phyloP scores from a whole-genome alignment of 1,140 invertebrate species.

The Psix sp. region DNA sequence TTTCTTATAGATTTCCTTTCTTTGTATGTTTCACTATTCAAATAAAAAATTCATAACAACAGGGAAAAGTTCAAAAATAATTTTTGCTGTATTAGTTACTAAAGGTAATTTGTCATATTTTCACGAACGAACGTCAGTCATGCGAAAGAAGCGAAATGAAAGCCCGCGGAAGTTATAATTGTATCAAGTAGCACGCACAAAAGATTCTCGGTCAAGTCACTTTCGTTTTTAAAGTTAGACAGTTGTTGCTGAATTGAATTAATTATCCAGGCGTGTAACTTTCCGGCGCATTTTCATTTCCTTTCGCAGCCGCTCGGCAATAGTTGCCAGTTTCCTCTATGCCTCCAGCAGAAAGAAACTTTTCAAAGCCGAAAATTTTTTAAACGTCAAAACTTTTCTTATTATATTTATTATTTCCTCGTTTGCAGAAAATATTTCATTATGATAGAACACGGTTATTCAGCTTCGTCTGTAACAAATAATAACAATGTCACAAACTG shows the following conservation, averaged over 20 bases:
- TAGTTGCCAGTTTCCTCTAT: slow-evolving; percentile 10
- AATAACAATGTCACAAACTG: no score
- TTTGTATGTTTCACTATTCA: no score
- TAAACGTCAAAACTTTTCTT: slow-evolving; percentile 48
- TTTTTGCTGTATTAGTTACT: slow-evolving; percentile 2
- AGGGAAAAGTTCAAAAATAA: no score
- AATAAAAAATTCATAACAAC: no score
- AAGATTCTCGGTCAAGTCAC: slow-evolving; percentile 51
- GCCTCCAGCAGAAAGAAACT: slow-evolving; percentile 18
- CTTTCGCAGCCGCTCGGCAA: slow-evolving; percentile 30
- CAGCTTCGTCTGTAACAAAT: no score
- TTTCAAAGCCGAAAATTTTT: slow-evolving; percentile 29
- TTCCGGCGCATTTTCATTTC: slow-evolving; percentile 42
- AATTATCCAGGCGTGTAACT: slow-evolving; percentile 45
- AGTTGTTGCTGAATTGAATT: slow-evolving; percentile 53
- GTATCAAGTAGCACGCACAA: slow-evolving; percentile 45
- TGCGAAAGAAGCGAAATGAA: slow-evolving; percentile 8
- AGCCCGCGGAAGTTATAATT: slow-evolving; percentile 39
- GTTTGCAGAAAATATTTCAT: slow-evolving; percentile 42
- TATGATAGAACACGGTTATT: no score
- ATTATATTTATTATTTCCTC: slow-evolving; percentile 51
- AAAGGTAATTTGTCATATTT: neutral
- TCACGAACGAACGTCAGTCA: no score
- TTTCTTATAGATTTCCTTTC: no score
- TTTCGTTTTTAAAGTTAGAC: slow-evolving; percentile 52